These are phyloP conservation scores for Campoplex capitator DNA, from an alignment of 2,888 invertebrate species.

Conservation along the genomic window DNA sequence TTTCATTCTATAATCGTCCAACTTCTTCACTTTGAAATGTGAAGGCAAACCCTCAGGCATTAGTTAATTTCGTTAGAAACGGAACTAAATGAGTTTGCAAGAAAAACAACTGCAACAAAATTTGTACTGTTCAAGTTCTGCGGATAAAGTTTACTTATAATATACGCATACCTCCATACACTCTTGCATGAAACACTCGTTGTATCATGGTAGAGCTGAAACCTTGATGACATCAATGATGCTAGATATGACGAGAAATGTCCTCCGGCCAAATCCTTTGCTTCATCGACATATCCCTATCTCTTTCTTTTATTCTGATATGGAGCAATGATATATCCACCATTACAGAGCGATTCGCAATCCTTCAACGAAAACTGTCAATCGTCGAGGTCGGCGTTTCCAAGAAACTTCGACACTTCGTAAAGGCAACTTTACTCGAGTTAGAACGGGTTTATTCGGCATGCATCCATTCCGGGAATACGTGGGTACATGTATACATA, in stretches of 20 bases:
- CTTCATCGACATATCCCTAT: constrained; percentile 20
- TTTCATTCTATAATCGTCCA: too few species aligned
- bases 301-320: neutral
- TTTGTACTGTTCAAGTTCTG: neutral
- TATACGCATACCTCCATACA: neutral
- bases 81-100: too few species aligned
- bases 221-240: constrained; percentile 1
- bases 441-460: constrained; percentile 17
- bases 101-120: too few species aligned
- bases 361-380: constrained; percentile 61
- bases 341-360: constrained; percentile 34
- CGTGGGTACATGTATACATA: constrained; percentile 10
- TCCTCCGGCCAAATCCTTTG: constrained; percentile 10
- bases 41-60: too few species aligned
- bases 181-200: neutral
- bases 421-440: constrained; percentile 38
- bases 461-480: neutral
- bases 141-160: too few species aligned
- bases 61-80: too few species aligned
- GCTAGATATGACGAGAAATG: constrained; percentile 3
- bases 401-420: constrained; percentile 53
- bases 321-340: neutral
- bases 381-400: constrained; percentile 49
- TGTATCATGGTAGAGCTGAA: neutral
- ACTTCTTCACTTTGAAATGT: too few species aligned